A percentile compares a stretch with the other conserved stretches of the same genome.
These are phyloP conservation scores for Cydia amplana DNA, from an alignment of 1,140 invertebrate species.

Conservation along the genomic window DNA sequence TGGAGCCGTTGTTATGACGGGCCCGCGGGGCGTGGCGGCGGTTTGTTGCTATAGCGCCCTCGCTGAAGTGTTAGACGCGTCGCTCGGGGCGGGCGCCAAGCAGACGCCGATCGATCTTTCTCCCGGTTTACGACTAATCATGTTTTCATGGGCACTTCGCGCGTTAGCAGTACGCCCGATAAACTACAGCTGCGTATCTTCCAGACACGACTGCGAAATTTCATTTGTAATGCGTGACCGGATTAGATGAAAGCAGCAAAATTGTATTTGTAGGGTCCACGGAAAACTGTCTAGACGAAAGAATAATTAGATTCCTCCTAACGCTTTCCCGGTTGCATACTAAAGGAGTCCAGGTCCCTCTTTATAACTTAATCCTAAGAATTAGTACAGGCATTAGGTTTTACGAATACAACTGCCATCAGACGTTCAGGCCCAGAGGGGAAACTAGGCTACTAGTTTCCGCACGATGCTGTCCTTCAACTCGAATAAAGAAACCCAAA, in stretches of 20 bases:
- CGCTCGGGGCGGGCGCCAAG: slow-evolving; percentile 49
- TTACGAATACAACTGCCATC: too few relatives aligned
- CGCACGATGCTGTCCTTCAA: too few relatives aligned
- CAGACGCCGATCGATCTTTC: slow-evolving; percentile 65
- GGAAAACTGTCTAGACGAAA: background rate
- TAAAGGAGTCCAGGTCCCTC: too few relatives aligned
- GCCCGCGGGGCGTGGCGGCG: slow-evolving; percentile 12
- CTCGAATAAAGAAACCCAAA: too few relatives aligned
- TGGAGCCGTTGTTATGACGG: slow-evolving; percentile 19
- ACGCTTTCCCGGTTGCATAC: too few relatives aligned
- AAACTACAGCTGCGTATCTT: slow-evolving; percentile 23
- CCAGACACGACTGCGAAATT: slow-evolving; percentile 8
- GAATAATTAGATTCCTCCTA: too few relatives aligned
- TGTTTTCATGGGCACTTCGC: slow-evolving; percentile 50
- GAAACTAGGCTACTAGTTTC: too few relatives aligned
- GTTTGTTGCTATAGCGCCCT: slow-evolving; percentile 13
- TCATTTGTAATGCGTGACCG: slow-evolving; percentile 5
- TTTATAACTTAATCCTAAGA: too few relatives aligned
- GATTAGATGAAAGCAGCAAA: background rate
- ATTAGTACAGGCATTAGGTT: too few relatives aligned
- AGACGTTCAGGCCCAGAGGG: too few relatives aligned
- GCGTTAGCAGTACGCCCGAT: slow-evolving; percentile 5
- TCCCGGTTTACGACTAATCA: slow-evolving; percentile 59
- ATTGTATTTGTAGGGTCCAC: slow-evolving; percentile 7
- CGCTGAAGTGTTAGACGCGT: slow-evolving; percentile 18